A percentile compares a stretch with the other conserved stretches of the same genome.
Conservation (phyloP, 2,888 invertebrate species). For the Schizotus pectinicornis region DNA sequence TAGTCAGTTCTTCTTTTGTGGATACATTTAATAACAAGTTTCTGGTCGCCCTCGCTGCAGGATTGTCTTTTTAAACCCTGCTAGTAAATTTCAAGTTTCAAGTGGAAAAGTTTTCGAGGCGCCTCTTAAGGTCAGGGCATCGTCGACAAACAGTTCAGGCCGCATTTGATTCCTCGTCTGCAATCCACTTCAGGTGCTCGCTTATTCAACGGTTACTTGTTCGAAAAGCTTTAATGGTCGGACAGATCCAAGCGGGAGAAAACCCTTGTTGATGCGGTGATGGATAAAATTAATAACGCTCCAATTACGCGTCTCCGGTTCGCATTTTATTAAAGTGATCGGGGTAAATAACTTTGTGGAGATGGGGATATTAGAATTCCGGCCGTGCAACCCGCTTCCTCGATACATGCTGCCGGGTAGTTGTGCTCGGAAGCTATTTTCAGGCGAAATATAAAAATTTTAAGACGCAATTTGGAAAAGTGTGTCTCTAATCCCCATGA, state of each 20-base stretch:
- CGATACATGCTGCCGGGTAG: too few relatives aligned
- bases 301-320: too few relatives aligned
- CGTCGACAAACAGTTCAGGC: not conserved
- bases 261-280: too few relatives aligned
- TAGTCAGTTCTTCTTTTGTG: too few relatives aligned
- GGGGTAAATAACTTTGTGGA: too few relatives aligned
- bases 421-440: conserved; percentile 1
- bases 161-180: conserved; percentile 21
- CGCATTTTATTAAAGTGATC: too few relatives aligned
- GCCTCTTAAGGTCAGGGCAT: not conserved
- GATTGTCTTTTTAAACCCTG: conserved; percentile 3
- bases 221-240: too few relatives aligned
- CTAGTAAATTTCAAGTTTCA: conserved; percentile 13
- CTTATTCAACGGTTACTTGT: too few relatives aligned
- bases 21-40: too few relatives aligned
- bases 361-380: conserved; percentile 10
- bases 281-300: too few relatives aligned
- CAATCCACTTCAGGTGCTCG: conserved; percentile 5
- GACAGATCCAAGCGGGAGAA: too few relatives aligned
- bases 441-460: conserved; percentile 36
- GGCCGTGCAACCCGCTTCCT: conserved; percentile 3
- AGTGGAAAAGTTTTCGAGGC: conserved; percentile 19
- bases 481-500: conserved; percentile 34
- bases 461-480: conserved; percentile 35
- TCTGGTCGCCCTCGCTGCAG: not conserved